Conservation (phyloP, 2,888 invertebrate species). For the Entomobrya proxima region DNA sequence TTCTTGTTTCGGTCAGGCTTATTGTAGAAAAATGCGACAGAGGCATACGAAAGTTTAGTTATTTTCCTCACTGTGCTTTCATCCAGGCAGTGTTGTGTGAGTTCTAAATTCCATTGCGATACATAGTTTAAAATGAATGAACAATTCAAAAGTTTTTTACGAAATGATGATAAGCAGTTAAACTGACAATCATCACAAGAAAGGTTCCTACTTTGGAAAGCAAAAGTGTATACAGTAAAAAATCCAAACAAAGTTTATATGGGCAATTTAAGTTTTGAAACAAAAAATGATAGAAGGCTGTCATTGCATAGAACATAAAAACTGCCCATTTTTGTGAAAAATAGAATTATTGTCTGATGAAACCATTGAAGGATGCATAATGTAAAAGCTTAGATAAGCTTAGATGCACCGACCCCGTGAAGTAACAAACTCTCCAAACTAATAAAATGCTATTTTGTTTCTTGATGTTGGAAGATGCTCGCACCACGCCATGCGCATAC, state of each 20-base stretch:
- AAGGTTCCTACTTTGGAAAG: background rate
- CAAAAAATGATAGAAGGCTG: too few species aligned
- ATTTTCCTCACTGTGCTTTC: background rate
- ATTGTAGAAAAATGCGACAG: too few species aligned
- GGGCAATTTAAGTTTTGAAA: too few species aligned
- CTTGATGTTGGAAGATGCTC: background rate
- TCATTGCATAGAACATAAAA: too few species aligned
- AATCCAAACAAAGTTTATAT: too few species aligned
- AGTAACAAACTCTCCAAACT: background rate
- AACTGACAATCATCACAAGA: background rate
- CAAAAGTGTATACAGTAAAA: too few species aligned
- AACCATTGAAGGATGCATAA: background rate
- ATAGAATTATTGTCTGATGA: background rate
- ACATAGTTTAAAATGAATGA: background rate
- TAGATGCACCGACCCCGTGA: background rate
- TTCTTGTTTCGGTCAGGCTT: background rate
- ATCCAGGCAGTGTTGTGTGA: background rate
- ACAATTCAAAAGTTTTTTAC: background rate
- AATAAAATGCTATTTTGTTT: conserved; percentile 33
- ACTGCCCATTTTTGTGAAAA: too few species aligned
- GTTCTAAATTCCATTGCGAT: conserved; percentile 10
- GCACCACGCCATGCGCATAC: background rate
- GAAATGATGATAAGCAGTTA: background rate
- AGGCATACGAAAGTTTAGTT: background rate
- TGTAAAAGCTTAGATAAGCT: background rate